These are phyloP conservation scores for Cactoblastis cactorum DNA, from an alignment of 2,888 invertebrate species.

Conservation along the genomic window DNA sequence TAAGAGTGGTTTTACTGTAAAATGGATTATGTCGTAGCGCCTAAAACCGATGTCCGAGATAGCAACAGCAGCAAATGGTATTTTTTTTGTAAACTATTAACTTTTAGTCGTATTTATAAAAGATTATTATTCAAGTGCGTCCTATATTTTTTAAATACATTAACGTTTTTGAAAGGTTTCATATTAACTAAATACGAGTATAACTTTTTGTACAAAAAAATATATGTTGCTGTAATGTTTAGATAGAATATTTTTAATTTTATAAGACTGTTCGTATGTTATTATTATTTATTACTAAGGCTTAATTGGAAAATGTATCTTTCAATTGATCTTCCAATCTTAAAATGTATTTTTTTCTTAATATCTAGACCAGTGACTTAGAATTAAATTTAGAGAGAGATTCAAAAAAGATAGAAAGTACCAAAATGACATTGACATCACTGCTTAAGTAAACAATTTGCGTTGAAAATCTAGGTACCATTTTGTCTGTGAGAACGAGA, in stretches of 20 bases:
- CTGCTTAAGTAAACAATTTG: too few relatives aligned
- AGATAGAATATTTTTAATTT: conserved; percentile 55
- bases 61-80: conserved; percentile 30
- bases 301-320: too few relatives aligned
- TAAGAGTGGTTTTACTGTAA: background rate
- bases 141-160: conserved; percentile 44
- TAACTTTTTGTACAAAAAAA: conserved; percentile 48
- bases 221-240: conserved; percentile 50
- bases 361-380: too few relatives aligned
- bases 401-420: too few relatives aligned
- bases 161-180: conserved; percentile 39
- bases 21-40: background rate
- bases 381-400: too few relatives aligned
- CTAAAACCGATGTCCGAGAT: conserved; percentile 26
- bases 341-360: too few relatives aligned
- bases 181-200: conserved; percentile 38
- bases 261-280: conserved; percentile 69
- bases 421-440: too few relatives aligned
- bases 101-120: conserved; percentile 31
- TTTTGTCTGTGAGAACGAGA: too few relatives aligned
- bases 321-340: too few relatives aligned
- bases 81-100: conserved; percentile 37
- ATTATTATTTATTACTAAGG: conserved; percentile 52
- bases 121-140: conserved; percentile 45
- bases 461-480: too few relatives aligned